A percentile compares a stretch with the other conserved stretches of the same genome.
These are phyloP conservation scores for Dysmachus trigonus DNA, from an alignment of 2,888 invertebrate species.

Conservation along the genomic window DNA sequence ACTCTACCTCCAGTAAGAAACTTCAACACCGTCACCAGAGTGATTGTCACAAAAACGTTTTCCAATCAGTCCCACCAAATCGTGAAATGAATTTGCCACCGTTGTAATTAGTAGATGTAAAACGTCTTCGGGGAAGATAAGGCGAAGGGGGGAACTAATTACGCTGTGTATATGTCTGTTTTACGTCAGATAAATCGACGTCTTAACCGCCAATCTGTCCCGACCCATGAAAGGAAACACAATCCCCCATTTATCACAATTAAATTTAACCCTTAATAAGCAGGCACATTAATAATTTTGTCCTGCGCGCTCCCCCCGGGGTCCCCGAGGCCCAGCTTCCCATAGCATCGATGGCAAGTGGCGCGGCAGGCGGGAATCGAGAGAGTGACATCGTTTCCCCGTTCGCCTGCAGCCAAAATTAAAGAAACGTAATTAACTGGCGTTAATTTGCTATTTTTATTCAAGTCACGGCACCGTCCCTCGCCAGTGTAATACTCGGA, in stretches of 20 bases:
- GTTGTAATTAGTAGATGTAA: constrained; percentile 2
- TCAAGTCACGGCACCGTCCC: constrained; percentile 34
- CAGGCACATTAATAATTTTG: constrained; percentile 48
- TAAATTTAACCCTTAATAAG: constrained; percentile 50
- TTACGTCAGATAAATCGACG: constrained; percentile 46
- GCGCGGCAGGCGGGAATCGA: background rate
- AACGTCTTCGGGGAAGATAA: constrained; percentile 2
- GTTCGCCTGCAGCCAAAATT: constrained; percentile 43
- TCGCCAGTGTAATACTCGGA: background rate
- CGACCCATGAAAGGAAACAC: constrained; percentile 20
- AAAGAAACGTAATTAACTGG: constrained; percentile 46
- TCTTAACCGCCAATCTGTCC: constrained; percentile 47
- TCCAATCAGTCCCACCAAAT: background rate
- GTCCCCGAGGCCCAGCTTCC: background rate
- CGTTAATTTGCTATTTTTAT: constrained; percentile 48
- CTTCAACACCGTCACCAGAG: background rate
- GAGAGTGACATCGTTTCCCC: background rate
- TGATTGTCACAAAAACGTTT: background rate
- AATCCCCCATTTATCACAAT: constrained; percentile 49
- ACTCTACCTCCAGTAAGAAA: background rate
- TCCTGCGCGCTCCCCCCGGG: background rate
- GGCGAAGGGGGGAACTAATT: constrained; percentile 19
- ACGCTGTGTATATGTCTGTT: constrained; percentile 27
- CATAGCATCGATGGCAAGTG: background rate
- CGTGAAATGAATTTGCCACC: background rate